A percentile compares a stretch with the other conserved stretches of the same genome.
Conservation (phyloP, 2,888 invertebrate genomes). For the Cartodere bifasciata region DNA sequence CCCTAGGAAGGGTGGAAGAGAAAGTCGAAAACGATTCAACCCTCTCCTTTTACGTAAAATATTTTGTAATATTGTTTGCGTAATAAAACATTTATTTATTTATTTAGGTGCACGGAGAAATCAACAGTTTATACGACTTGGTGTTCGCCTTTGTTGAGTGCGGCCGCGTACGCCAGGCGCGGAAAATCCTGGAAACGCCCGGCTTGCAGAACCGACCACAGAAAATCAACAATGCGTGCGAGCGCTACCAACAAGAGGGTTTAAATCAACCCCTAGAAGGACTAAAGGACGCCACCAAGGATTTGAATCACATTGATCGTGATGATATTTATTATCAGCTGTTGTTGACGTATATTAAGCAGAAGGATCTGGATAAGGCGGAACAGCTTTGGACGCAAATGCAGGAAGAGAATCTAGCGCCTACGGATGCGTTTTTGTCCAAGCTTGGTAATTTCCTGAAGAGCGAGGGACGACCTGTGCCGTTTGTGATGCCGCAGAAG, state of each 20-base stretch:
- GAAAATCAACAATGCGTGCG: constrained; percentile 53
- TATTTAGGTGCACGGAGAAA: constrained; percentile 63
- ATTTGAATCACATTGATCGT: constrained; percentile 61
- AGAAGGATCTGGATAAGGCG: constrained; percentile 61
- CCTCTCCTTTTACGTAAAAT: too few species aligned
- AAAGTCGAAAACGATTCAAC: too few species aligned
- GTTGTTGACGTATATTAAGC: constrained; percentile 58
- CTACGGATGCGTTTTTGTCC: constrained; percentile 53
- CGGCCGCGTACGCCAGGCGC: constrained; percentile 64
- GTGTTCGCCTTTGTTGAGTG: constrained; percentile 75
- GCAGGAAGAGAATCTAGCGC: constrained; percentile 69
- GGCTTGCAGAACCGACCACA: constrained; percentile 58
- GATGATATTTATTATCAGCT: constrained; percentile 64
- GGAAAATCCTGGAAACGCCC: constrained; percentile 68
- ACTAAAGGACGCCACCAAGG: constrained; percentile 64
- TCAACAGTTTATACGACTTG: constrained; percentile 72
- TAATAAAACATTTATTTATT: too few species aligned
- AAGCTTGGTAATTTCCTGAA: constrained; percentile 53
- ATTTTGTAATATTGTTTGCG: too few species aligned
- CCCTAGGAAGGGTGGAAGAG: too few species aligned
- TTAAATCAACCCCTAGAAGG: constrained; percentile 57
- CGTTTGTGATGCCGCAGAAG: constrained; percentile 51
- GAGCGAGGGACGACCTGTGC: constrained; percentile 50
- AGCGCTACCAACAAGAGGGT: constrained; percentile 43
- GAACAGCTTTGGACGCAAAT: constrained; percentile 68